A percentile compares a stretch with the other conserved stretches of the same genome.
phyloP scores from a whole-genome alignment of 2,113 vertebrate genomes.

The Microcebus griseorufus region DNA sequence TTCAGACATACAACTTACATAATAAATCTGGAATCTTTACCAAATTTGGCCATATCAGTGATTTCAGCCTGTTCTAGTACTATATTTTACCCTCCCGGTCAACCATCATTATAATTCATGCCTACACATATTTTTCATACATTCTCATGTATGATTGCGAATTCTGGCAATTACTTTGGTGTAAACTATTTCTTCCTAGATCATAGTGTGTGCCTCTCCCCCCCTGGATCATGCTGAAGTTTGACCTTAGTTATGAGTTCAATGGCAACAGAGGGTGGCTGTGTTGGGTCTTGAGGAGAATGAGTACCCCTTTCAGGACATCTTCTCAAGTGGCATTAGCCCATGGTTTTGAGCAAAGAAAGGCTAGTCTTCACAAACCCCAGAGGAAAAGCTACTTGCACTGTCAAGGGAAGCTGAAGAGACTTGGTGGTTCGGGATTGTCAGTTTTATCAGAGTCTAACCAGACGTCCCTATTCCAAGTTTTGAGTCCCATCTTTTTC shows the following conservation, averaged over 20 bases:
- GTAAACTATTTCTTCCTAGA: neutral
- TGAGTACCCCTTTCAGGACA: neutral
- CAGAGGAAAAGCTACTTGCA: neutral
- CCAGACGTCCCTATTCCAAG: neutral
- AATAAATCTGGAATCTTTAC: neutral
- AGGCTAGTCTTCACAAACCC: neutral
- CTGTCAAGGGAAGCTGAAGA: neutral
- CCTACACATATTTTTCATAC: neutral
- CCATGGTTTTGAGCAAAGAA: neutral
- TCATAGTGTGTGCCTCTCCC: neutral
- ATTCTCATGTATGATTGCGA: neutral
- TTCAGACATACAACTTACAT: neutral
- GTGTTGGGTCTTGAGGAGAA: neutral
- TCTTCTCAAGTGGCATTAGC: neutral
- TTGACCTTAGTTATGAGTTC: neutral
- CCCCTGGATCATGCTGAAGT: neutral
- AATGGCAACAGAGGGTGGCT: neutral
- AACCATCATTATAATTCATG: neutral
- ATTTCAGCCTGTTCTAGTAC: neutral
- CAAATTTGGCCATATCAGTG: neutral
- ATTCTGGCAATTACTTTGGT: neutral
- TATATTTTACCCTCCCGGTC: neutral
- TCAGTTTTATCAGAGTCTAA: neutral
- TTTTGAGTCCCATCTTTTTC: neutral
- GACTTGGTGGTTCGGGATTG: neutral